Conservation (phyloP, 2,888 invertebrate genomes). For the Germaria angustata region DNA sequence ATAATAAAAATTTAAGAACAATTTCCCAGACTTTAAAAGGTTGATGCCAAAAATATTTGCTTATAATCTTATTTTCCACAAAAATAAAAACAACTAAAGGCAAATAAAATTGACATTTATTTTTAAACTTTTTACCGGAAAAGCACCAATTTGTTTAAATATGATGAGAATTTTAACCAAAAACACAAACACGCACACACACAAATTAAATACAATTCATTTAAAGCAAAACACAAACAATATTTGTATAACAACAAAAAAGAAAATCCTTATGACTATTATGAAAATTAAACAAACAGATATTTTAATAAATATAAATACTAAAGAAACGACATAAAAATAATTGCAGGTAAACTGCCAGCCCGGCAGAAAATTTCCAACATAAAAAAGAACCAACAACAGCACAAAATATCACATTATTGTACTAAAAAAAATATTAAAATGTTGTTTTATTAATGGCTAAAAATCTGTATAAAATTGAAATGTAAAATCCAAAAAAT, state of each 20-base stretch:
- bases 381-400: neutral
- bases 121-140: neutral
- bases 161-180: neutral
- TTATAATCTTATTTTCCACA: neutral
- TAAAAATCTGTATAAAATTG: constrained; percentile 46
- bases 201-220: constrained; percentile 4
- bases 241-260: neutral
- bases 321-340: constrained; percentile 31
- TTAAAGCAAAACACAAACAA: neutral
- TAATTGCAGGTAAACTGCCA: constrained; percentile 41
- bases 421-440: constrained; percentile 30
- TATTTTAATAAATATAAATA: neutral
- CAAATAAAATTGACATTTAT: neutral
- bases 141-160: neutral
- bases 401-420: constrained; percentile 23
- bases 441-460: constrained; percentile 45
- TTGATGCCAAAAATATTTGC: neutral
- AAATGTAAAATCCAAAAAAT: constrained; percentile 33
- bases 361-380: constrained; percentile 38
- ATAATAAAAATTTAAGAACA: neutral
- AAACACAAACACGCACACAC: neutral
- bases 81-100: neutral
- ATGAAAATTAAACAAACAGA: constrained; percentile 29
- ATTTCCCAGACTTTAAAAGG: neutral
- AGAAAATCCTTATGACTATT: neutral